phyloP scores from a whole-genome alignment of 2,888 invertebrate species.

The Oscheius sp. region DNA sequence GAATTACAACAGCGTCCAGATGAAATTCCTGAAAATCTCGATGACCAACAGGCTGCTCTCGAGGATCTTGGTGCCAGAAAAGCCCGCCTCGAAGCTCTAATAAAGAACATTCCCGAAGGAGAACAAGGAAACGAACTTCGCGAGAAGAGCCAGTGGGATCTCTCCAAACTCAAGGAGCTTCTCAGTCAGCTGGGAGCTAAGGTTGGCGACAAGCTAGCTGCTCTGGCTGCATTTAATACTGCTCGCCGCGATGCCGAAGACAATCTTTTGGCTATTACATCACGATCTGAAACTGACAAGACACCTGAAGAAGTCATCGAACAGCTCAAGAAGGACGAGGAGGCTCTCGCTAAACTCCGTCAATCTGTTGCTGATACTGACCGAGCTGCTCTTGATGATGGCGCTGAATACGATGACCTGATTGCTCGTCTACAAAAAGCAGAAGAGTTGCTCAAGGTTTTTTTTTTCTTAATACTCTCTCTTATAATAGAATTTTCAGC shows the following conservation, averaged over 20 bases:
- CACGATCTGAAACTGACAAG: slow-evolving; percentile 8
- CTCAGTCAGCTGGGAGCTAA: slow-evolving; percentile 44
- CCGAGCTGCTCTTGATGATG: slow-evolving; percentile 39
- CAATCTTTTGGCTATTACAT: slow-evolving; percentile 41
- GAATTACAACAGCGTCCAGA: slow-evolving; percentile 38
- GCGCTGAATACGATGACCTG: slow-evolving; percentile 41
- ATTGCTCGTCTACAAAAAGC: slow-evolving; percentile 46
- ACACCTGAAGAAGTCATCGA: slow-evolving; percentile 40
- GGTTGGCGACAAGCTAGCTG: slow-evolving; percentile 52
- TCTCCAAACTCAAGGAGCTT: slow-evolving; percentile 48
- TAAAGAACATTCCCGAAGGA: slow-evolving; percentile 36
- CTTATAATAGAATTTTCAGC: slow-evolving; percentile 14
- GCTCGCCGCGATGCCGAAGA: slow-evolving; percentile 51
- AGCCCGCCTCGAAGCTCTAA: slow-evolving; percentile 42
- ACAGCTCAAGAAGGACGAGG: slow-evolving; percentile 36
- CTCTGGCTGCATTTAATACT: slow-evolving; percentile 51
- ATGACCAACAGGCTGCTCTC: slow-evolving; percentile 44
- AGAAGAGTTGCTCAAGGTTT: slow-evolving; percentile 40
- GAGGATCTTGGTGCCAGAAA: slow-evolving; percentile 46
- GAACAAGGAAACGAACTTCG: slow-evolving; percentile 45
- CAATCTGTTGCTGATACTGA: slow-evolving; percentile 35
- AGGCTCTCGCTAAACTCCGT: slow-evolving; percentile 32
- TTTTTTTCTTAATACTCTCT: no score
- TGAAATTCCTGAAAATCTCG: slow-evolving; percentile 36
- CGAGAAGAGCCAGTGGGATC: slow-evolving; percentile 49